These are phyloP conservation scores for Benitochromis conjunctus DNA, from an alignment of 2,113 vertebrate species.

Conservation along the genomic window DNA sequence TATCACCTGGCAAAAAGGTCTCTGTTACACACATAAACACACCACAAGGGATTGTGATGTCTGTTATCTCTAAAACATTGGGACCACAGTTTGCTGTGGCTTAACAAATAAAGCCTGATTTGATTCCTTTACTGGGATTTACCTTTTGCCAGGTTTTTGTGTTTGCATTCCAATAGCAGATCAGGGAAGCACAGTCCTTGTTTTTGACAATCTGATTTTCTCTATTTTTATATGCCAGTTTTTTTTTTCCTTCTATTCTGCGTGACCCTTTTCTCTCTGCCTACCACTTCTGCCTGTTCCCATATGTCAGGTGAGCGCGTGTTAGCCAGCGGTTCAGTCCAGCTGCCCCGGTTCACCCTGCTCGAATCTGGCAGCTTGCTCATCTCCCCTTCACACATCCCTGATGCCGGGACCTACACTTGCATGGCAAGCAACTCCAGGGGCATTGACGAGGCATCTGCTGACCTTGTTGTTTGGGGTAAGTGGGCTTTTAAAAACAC, in stretches of 20 bases:
- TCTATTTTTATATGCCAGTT: background rate
- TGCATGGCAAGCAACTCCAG: conserved; percentile 96
- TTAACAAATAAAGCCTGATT: conserved; percentile 51
- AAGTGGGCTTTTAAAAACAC: conserved; percentile 49
- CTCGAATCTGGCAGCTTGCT: conserved; percentile 94
- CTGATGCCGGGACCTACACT: conserved; percentile 87
- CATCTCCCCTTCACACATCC: conserved; percentile 86
- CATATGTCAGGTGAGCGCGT: conserved; percentile 81
- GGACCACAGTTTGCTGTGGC: conserved; percentile 19
- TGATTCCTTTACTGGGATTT: conserved; percentile 33
- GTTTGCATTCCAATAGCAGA: conserved; percentile 13
- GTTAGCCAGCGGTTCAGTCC: conserved; percentile 92
- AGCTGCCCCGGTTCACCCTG: conserved; percentile 90
- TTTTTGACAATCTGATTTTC: background rate
- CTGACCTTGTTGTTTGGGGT: conserved; percentile 94
- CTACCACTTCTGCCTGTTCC: background rate
- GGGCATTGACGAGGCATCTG: conserved; percentile 88
- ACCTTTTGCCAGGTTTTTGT: conserved; percentile 12
- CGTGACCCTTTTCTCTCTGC: background rate
- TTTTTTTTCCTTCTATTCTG: background rate
- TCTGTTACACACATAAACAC: background rate
- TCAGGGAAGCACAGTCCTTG: conserved; percentile 3
- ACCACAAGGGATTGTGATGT: conserved; percentile 3
- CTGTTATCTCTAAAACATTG: conserved; percentile 25
- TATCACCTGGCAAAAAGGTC: conserved; percentile 98